phyloP scores from a whole-genome alignment of 37 sponge, comb jelly and placozoan species.

The Aplysina aerophoba region DNA sequence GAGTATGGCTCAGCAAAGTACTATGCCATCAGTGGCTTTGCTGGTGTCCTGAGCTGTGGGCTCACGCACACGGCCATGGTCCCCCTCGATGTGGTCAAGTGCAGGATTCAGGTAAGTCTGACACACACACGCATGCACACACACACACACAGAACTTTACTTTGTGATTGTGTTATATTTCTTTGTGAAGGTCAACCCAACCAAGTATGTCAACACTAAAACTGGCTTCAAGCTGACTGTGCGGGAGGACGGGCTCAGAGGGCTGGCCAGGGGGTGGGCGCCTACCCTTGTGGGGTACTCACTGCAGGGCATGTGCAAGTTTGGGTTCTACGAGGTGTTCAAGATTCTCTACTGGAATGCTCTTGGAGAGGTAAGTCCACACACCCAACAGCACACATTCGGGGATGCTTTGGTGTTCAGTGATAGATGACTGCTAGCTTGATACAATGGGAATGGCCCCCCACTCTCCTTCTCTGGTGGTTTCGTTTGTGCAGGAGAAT shows the following conservation, averaged over 20 bases:
- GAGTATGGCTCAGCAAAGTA: constrained; percentile 96
- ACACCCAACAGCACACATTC: neutral
- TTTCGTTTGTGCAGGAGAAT: constrained; percentile 57
- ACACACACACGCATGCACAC: neutral
- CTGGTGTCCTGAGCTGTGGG: constrained; percentile 65
- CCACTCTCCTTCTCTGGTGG: neutral
- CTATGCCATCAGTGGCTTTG: constrained; percentile 95
- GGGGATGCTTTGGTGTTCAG: neutral
- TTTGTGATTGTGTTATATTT: neutral
- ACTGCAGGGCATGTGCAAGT: constrained; percentile 97
- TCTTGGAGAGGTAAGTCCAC: constrained; percentile 84
- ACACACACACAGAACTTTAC: constrained; percentile 9
- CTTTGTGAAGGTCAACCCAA: constrained; percentile 86
- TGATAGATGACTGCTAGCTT: neutral
- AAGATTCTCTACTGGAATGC: constrained; percentile 90
- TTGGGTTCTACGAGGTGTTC: constrained; percentile 99
- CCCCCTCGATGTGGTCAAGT: constrained; percentile 31
- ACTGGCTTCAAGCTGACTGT: constrained; percentile 80
- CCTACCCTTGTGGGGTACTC: constrained; percentile 98
- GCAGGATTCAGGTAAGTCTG: constrained; percentile 14
- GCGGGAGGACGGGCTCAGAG: constrained; percentile 81
- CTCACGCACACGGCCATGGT: constrained; percentile 17
- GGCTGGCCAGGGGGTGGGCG: constrained; percentile 93
- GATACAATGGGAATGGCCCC: neutral
- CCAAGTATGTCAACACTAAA: constrained; percentile 82